A percentile compares a stretch with the other conserved stretches of the same genome.
phyloP scores from a whole-genome alignment of 1,140 invertebrate genomes.

The Aphidius ervi region DNA sequence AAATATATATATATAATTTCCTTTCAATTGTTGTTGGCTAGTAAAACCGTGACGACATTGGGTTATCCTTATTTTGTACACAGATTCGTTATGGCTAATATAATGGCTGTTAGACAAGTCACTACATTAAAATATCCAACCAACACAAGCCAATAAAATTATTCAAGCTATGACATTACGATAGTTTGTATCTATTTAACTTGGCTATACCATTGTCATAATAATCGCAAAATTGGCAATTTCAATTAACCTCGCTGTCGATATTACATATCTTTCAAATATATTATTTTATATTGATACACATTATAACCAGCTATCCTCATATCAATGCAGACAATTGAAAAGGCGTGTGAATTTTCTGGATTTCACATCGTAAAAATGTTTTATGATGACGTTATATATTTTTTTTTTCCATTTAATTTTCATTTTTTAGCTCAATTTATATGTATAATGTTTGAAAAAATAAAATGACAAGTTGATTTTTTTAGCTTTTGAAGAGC shows the following conservation, averaged over 20 bases:
- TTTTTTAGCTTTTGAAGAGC: no score
- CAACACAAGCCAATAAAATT: slow-evolving; percentile 39
- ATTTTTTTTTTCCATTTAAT: no score
- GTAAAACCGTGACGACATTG: slow-evolving; percentile 42
- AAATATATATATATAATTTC: not conserved
- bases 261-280: slow-evolving; percentile 19
- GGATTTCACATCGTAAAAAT: slow-evolving; percentile 35
- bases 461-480: no score
- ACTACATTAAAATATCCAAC: slow-evolving; percentile 19
- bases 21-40: slow-evolving; percentile 9
- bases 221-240: slow-evolving; percentile 30
- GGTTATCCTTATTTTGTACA: slow-evolving; percentile 45
- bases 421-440: no score
- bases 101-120: slow-evolving; percentile 37
- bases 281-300: not conserved
- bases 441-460: no score
- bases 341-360: slow-evolving; percentile 39
- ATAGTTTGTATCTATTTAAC: not conserved
- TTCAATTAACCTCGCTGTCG: slow-evolving; percentile 40
- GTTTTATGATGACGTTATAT: slow-evolving; percentile 20
- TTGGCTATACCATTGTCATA: slow-evolving; percentile 9
- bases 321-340: slow-evolving; percentile 27
- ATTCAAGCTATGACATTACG: slow-evolving; percentile 45
- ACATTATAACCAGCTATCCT: not conserved
- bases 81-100: slow-evolving; percentile 46